Percentiles rank a stretch among this genome's conserved stretches.
Conservation (phyloP, 2,888 invertebrate species). For the Corbicula japonica region DNA sequence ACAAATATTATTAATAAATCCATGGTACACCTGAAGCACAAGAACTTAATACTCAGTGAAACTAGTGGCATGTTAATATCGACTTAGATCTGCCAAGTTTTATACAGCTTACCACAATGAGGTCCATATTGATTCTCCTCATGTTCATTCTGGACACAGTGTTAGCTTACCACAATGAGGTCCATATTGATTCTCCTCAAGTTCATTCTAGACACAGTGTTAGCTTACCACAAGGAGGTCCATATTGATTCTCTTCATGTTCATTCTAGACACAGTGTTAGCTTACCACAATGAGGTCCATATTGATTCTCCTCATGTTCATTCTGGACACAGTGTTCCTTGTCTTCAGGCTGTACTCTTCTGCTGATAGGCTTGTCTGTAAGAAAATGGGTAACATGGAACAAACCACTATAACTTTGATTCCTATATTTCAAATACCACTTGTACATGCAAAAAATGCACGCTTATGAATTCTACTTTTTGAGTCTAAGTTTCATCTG, state of each 20-base stretch:
- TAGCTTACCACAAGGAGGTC: slow-evolving; percentile 83
- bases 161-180: slow-evolving; percentile 82
- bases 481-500: too few relatives aligned
- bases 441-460: too few relatives aligned
- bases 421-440: too few relatives aligned
- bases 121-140: slow-evolving; percentile 82
- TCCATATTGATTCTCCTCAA: slow-evolving; percentile 82
- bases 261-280: slow-evolving; percentile 83
- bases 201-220: slow-evolving; percentile 81
- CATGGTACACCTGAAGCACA: too few relatives aligned
- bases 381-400: slow-evolving; percentile 40
- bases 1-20: too few relatives aligned
- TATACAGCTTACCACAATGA: slow-evolving; percentile 82
- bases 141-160: slow-evolving; percentile 80
- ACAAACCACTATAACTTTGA: slow-evolving; percentile 26
- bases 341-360: slow-evolving; percentile 79
- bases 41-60: too few relatives aligned
- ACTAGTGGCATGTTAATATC: too few relatives aligned
- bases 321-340: slow-evolving; percentile 83
- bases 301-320: slow-evolving; percentile 81
- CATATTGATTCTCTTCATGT: slow-evolving; percentile 81
- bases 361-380: slow-evolving; percentile 81
- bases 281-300: slow-evolving; percentile 83
- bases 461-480: too few relatives aligned
- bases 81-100: too few relatives aligned